phyloP scores from a whole-genome alignment of 1,140 invertebrate genomes.

The Camponotus pennsylvanicus region DNA sequence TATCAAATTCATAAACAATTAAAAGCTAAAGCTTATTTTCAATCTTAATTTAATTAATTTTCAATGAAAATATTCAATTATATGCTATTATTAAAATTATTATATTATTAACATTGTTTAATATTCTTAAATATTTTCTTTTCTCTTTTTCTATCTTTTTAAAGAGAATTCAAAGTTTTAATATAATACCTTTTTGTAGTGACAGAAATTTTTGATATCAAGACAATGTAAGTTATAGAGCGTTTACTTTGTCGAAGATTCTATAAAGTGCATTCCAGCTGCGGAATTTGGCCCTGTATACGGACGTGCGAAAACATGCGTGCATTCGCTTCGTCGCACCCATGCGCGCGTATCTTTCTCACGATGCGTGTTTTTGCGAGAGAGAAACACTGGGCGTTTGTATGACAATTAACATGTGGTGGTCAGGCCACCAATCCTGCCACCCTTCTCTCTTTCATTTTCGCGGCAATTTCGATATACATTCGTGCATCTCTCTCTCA shows the following conservation, averaged over 20 bases:
- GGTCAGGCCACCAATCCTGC: slow-evolving; percentile 70
- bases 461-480: slow-evolving; percentile 40
- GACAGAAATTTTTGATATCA: not conserved
- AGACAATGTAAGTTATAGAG: not conserved
- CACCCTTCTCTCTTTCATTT: slow-evolving; percentile 24
- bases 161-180: not conserved
- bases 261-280: not conserved
- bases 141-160: not conserved
- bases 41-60: not conserved
- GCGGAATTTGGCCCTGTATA: not conserved
- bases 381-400: slow-evolving; percentile 73
- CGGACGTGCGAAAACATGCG: not conserved
- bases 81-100: not conserved
- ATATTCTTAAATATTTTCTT: not conserved
- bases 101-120: no score
- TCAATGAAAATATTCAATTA: no score
- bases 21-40: not conserved
- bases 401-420: slow-evolving; percentile 80
- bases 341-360: slow-evolving; percentile 15
- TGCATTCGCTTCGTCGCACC: not conserved
- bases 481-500: not conserved
- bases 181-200: not conserved
- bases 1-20: not conserved
- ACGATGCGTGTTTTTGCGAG: slow-evolving; percentile 73
- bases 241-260: not conserved